phyloP scores from a whole-genome alignment of 2,113 vertebrate genomes.

The Actenoides hombroni region DNA sequence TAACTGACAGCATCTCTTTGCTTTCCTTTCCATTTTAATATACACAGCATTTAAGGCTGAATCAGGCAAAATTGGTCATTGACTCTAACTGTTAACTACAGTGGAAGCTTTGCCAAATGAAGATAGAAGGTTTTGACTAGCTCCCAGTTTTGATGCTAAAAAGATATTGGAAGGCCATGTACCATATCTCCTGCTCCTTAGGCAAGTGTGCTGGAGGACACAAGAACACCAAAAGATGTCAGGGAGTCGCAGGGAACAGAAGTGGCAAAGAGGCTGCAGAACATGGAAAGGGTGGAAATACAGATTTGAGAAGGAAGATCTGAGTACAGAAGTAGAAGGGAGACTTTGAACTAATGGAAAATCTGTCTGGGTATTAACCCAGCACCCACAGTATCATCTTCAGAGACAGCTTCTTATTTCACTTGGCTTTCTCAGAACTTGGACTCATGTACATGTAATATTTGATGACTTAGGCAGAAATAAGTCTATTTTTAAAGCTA shows the following conservation, averaged over 20 bases:
- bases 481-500: constrained; percentile 61
- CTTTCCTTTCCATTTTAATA: constrained; percentile 20
- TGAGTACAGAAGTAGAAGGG: neutral
- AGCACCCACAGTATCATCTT: neutral
- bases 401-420: constrained; percentile 28
- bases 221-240: neutral
- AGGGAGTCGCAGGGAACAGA: neutral
- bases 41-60: neutral
- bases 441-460: neutral
- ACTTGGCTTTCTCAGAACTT: constrained; percentile 24
- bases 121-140: neutral
- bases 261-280: neutral
- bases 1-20: constrained; percentile 20
- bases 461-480: constrained; percentile 62
- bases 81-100: neutral
- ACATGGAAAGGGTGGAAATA: neutral
- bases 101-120: neutral
- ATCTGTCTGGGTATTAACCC: neutral
- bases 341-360: neutral
- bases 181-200: rapidly evolving
- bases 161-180: neutral
- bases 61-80: neutral
- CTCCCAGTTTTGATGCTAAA: neutral
- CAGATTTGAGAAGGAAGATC: neutral
- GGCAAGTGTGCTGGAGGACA: neutral